Conservation (phyloP, 2,113 vertebrate species). For the Archocentrus centrarchus region DNA sequence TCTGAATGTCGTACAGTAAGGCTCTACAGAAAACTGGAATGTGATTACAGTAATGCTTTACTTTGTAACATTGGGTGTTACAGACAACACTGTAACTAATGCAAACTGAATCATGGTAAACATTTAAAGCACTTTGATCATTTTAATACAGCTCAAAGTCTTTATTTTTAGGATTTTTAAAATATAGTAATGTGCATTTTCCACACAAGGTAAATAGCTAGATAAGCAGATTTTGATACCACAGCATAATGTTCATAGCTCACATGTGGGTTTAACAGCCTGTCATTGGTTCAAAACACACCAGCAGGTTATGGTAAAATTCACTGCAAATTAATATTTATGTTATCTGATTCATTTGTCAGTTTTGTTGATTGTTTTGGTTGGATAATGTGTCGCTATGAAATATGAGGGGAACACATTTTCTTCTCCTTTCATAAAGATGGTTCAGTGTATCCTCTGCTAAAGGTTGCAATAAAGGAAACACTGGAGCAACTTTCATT, state of each 20-base stretch:
- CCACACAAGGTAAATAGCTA: not conserved
- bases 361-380: too few species aligned
- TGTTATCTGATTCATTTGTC: too few species aligned
- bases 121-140: not conserved
- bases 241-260: constrained; percentile 1
- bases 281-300: not conserved
- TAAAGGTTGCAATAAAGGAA: not conserved
- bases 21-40: not conserved
- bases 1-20: not conserved
- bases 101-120: not conserved
- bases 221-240: not conserved
- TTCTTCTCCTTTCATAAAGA: not conserved
- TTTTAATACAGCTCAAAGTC: not conserved
- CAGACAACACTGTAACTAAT: not conserved
- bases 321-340: not conserved
- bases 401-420: not conserved
- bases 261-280: not conserved
- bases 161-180: not conserved
- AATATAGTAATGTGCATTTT: not conserved
- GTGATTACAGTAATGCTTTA: not conserved
- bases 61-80: not conserved
- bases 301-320: not conserved
- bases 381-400: not conserved
- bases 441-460: too few species aligned
- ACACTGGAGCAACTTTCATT: not conserved